Evolutionary conservation across 1,140 invertebrate species (phyloP), one percentile per base, ranked within the genome.

Genomic region (Drosophila ironensis): DNA sequence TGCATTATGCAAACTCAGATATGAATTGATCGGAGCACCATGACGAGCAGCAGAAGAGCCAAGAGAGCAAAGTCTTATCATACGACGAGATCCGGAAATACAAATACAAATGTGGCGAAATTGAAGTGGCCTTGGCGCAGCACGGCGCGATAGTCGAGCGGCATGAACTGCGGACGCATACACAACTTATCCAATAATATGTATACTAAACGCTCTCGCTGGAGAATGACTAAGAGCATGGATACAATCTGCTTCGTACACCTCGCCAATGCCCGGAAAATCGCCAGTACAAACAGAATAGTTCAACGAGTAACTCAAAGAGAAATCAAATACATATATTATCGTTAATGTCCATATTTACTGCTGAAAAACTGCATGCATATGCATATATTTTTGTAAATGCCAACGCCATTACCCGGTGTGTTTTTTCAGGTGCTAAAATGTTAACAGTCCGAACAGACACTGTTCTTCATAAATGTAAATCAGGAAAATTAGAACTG

Each of bases 241-340:
- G 44, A 67, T 56, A 47, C 25, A 38, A 45, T 7, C 47, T 16
- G 53, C 54, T 57, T 35, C 28, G 48, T 46, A 59, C 42, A 57
- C 50, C 44, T 60, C 19, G 40, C 44, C 72, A 54, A 64, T 52
- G 64, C 54, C 25, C 67, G 52, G 54, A 72, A 53, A 59, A 54
- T 40, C 50, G 63, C 33, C 69, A 84, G 77, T 82, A 82, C 73
- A 84, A 82, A 76, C 33, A 22, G 28, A 68, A 68, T 59, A 63
- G 60, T 72, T 72, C 77, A 71, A 25, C 38, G 40, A 24, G 8
- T 30, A 35, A 9, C 47, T 57, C 45, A 12, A 17, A 41, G 47
- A 68, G 40, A 6, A 38, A 56, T 70, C 9, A 60, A 40, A 37
- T 47, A 47, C 22, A 69, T 28, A 61, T 40, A 45, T 22, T 11